A percentile compares a stretch with the other conserved stretches of the same genome.
Evolutionary conservation across 2,113 vertebrate genomes (phyloP).

Genomic region (Mus pahari): DNA sequence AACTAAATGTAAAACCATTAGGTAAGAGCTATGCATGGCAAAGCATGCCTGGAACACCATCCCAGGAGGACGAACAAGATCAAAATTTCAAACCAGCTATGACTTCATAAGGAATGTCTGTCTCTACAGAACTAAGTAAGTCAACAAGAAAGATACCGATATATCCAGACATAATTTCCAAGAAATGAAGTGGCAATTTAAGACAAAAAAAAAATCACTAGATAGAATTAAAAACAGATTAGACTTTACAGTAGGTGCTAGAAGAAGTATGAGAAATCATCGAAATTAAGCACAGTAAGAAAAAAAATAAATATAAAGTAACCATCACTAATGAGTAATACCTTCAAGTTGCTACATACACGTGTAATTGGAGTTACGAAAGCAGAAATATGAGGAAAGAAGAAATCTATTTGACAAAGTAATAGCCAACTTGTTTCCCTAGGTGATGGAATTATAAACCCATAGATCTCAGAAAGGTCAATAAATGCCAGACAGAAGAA

Average conservation of each 20-base stretch:
- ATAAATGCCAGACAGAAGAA: neutral
- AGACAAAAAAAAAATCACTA: neutral
- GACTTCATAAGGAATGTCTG: neutral
- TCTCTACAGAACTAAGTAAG: neutral
- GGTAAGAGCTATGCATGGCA: neutral
- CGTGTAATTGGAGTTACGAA: neutral
- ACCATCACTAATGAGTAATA: neutral
- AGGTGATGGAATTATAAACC: neutral
- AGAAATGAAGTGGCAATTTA: constrained; percentile 13
- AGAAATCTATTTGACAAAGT: neutral
- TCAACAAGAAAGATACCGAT: neutral
- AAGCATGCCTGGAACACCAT: neutral
- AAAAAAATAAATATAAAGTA: constrained; percentile 10
- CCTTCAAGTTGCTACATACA: neutral
- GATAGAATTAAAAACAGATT: neutral
- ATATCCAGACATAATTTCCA: constrained; percentile 8
- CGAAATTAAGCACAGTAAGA: neutral
- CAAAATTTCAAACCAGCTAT: neutral
- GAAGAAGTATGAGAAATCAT: neutral
- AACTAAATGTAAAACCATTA: neutral
- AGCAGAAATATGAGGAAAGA: neutral
- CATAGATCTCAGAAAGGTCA: constrained; percentile 31
- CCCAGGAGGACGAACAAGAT: neutral
- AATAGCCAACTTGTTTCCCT: neutral
- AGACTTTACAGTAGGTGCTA: neutral